phyloP scores from a whole-genome alignment of 2,888 invertebrate species.

The Drosophila siamana region DNA sequence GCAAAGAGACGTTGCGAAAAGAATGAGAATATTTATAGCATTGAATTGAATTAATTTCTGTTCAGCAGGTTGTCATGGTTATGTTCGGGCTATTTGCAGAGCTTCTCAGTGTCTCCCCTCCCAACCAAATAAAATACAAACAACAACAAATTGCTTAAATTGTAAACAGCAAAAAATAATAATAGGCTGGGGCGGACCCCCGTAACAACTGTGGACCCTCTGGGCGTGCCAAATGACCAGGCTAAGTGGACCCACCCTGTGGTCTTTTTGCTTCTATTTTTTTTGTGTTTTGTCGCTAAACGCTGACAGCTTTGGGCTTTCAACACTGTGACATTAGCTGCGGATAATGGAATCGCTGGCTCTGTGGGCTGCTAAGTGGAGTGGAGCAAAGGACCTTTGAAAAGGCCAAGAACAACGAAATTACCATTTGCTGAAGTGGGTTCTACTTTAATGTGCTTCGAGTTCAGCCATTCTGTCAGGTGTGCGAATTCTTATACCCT shows the following conservation, averaged over 20 bases:
- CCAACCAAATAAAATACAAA: constrained; percentile 4
- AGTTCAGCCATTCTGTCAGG: not conserved
- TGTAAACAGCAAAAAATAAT: constrained; percentile 51
- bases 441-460: constrained; percentile 33
- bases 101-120: constrained; percentile 20
- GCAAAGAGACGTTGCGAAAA: not conserved
- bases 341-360: constrained; percentile 20
- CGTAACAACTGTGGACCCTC: constrained; percentile 29
- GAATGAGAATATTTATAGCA: constrained; percentile 7
- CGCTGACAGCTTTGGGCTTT: constrained; percentile 69
- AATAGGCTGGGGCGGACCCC: constrained; percentile 47
- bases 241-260: constrained; percentile 37
- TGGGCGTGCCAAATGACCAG: constrained; percentile 38
- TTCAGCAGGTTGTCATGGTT: constrained; percentile 36
- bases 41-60: constrained; percentile 20
- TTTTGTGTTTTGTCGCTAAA: constrained; percentile 41
- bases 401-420: constrained; percentile 32
- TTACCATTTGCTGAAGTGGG: constrained; percentile 42
- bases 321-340: constrained; percentile 38
- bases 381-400: constrained; percentile 10
- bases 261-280: constrained; percentile 1
- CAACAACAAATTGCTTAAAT: constrained; percentile 40
- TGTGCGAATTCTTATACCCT: not conserved
- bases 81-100: constrained; percentile 21
- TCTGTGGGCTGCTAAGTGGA: not conserved